These are phyloP conservation scores for Cetoscarus ocellatus DNA, from an alignment of 2,797 vertebrate species.

Conservation along the genomic window DNA sequence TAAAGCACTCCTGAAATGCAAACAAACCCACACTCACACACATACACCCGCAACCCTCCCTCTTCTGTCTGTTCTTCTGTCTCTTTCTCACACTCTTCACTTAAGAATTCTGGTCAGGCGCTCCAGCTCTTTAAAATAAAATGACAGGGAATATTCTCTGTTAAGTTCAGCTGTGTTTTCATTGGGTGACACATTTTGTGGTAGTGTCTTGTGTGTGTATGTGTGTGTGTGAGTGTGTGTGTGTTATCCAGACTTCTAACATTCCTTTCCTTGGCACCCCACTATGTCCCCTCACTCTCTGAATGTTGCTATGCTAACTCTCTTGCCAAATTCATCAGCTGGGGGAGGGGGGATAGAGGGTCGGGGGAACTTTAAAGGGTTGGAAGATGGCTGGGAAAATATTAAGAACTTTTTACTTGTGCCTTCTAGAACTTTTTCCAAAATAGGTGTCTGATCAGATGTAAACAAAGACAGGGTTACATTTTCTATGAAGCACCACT, in stretches of 20 bases:
- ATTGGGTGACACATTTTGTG: conserved; percentile 15
- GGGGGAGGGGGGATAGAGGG: neutral
- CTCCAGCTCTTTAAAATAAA: conserved; percentile 14
- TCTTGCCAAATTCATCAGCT: conserved; percentile 42
- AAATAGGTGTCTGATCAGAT: neutral
- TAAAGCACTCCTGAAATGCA: conserved; percentile 8
- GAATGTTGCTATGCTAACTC: conserved; percentile 62
- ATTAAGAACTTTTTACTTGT: neutral
- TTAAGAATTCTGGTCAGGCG: conserved; percentile 13
- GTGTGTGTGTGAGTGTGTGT: conserved; percentile 12
- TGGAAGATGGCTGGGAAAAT: neutral
- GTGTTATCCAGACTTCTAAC: conserved; percentile 45
- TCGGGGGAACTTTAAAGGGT: neutral
- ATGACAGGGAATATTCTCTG: conserved; percentile 16
- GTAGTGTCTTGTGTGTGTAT: neutral
- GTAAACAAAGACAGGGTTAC: neutral
- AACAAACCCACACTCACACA: conserved; percentile 1
- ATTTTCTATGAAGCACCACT: neutral
- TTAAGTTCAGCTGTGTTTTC: conserved; percentile 13
- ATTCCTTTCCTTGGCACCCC: conserved; percentile 62
- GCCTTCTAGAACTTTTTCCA: neutral
- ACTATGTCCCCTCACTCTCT: conserved; percentile 45
- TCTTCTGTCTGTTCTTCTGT: neutral
- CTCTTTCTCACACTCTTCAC: neutral
- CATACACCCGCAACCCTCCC: neutral